Evolutionary conservation across 2,797 vertebrate species (phyloP), one percentile per base, ranked within the genome.

Genomic region (Sandelia bainsii): DNA sequence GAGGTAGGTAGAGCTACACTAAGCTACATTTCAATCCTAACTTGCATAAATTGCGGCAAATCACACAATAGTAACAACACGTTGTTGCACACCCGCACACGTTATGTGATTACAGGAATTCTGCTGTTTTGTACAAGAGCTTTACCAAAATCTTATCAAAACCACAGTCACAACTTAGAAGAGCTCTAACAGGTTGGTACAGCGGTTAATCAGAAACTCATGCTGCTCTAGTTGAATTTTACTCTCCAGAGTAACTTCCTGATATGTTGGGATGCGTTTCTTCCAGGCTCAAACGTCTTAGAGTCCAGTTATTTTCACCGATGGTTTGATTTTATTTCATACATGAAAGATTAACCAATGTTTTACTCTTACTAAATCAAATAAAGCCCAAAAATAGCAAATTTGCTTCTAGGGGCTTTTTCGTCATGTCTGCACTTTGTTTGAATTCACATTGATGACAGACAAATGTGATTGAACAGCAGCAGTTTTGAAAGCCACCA

Each of bases 201-300:
- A 60, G 32, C 40, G 32, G 46, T 61, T n/a, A 16, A 76, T 46
- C 19, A 64, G 17, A 44, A 54, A 44, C 3, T 32, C n/a, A 32
- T 5, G 8, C 37, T 52, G 10, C n/a, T 13, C 0, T 3, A 17
- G 5, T 52, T 25, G 6, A 59, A 19, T 27, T 19, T 48, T 20
- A 9, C 32, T 62, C 16, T 14, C 3, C 10, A 45, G 39, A 22
- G 39, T n/a, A 12, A 34, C 8, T 14, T 59, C 5, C 22, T 60
- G 39, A 12, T 2, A 34, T 20, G 9, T 32, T 27, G 20, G 8
- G 22, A 63, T 1, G 9, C 39, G n/a, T 39, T 39, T 39, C 20
- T 13, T 53, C n/a, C 17, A 20, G 22, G n/a, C 44, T 50, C 14
- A 14, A 48, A 20, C 44, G 23, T 23, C 27, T 40, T 32, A 17